Conservation (phyloP, 2,888 invertebrate genomes). For the Spodoptera littoralis region DNA sequence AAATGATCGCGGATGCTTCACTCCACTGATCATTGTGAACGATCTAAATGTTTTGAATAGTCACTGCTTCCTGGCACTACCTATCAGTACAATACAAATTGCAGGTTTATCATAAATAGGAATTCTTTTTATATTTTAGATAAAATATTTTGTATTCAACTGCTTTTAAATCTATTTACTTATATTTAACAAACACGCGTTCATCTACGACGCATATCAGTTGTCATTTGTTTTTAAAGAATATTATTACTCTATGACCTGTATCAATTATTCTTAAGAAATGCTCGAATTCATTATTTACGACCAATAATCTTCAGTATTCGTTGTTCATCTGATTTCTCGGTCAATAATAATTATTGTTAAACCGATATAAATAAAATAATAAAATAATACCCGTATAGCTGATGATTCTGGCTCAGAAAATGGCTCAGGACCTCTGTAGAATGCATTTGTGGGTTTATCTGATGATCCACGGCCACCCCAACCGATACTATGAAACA, state of each 20-base stretch:
- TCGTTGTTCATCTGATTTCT: too few relatives aligned
- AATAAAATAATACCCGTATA: slow-evolving; percentile 65
- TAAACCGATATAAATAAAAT: neutral
- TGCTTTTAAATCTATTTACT: neutral
- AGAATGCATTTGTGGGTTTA: slow-evolving; percentile 71
- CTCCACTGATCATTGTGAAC: slow-evolving; percentile 36
- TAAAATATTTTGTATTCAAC: neutral
- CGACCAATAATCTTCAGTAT: too few relatives aligned
- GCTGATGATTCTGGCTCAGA: slow-evolving; percentile 81
- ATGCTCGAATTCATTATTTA: too few relatives aligned
- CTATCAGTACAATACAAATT: neutral
- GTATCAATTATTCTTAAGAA: too few relatives aligned
- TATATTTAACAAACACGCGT: too few relatives aligned
- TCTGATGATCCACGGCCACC: slow-evolving; percentile 79
- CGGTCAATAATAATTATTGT: too few relatives aligned
- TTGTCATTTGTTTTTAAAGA: too few relatives aligned
- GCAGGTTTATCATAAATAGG: slow-evolving; percentile 2
- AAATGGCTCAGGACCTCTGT: slow-evolving; percentile 75
- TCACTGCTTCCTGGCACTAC: slow-evolving; percentile 11
- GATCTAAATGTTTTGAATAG: slow-evolving; percentile 38
- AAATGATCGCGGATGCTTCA: slow-evolving; percentile 62
- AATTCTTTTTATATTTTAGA: neutral
- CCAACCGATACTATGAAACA: slow-evolving; percentile 72
- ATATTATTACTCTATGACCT: too few relatives aligned
- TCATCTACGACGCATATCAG: too few relatives aligned